These are phyloP conservation scores for Lepas anatifera DNA, from an alignment of 2,888 invertebrate species.

Conservation along the genomic window DNA sequence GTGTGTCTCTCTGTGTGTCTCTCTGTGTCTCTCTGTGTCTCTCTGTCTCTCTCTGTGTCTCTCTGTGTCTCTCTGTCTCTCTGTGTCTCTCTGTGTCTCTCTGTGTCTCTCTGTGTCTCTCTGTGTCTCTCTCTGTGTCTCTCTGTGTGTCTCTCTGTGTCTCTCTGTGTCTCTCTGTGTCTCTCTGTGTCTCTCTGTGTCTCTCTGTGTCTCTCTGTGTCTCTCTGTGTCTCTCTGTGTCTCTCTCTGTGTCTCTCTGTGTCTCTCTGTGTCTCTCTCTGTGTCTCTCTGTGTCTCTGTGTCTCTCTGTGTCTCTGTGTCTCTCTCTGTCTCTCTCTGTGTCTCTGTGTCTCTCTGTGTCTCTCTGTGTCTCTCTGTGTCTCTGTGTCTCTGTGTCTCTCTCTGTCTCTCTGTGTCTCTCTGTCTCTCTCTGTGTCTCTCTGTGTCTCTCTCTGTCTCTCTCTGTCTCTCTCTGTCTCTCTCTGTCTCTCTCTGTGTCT, in stretches of 20 bases:
- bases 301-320: no score
- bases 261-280: neutral
- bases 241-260: neutral
- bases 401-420: neutral
- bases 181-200: constrained; percentile 18
- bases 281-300: constrained; percentile 1
- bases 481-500: neutral
- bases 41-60: constrained; percentile 4
- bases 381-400: neutral
- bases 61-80: constrained; percentile 13
- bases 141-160: constrained; percentile 15
- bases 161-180: constrained; percentile 17
- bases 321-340: neutral
- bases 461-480: neutral
- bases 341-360: constrained; percentile 13
- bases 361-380: neutral
- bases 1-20: constrained; percentile 28
- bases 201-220: constrained; percentile 16
- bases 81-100: neutral
- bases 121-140: constrained; percentile 15
- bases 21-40: neutral
- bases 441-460: no score
- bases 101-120: neutral
- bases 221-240: constrained; percentile 10
- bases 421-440: no score